Evolutionary conservation across 2,888 invertebrate genomes (phyloP).

Genomic region (Drosophila stalkeri): DNA sequence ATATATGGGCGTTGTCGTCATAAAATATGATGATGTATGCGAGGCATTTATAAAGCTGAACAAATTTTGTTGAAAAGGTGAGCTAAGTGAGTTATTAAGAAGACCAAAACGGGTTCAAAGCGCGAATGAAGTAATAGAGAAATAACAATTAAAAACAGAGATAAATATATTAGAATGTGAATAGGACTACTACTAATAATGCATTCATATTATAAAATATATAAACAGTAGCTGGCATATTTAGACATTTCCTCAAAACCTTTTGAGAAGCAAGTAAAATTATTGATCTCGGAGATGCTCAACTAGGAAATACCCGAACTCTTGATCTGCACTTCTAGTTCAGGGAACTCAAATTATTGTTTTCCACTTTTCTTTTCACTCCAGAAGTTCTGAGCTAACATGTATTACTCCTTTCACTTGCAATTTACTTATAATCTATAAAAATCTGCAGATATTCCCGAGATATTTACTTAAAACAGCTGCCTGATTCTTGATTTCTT

Average conservation of each 20-base stretch:
- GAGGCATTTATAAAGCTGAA: neutral
- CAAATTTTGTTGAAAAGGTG: neutral
- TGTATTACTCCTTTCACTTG: neutral
- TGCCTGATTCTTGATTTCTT: neutral
- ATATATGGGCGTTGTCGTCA: slow-evolving; percentile 38
- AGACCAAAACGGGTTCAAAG: neutral
- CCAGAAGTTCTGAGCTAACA: neutral
- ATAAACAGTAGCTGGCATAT: slow-evolving; percentile 7
- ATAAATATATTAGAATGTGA: neutral
- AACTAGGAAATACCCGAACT: neutral
- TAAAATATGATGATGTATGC: slow-evolving; percentile 16
- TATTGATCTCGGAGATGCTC: neutral
- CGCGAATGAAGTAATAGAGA: neutral
- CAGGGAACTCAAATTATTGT: neutral
- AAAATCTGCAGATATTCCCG: neutral
- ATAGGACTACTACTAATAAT: neutral
- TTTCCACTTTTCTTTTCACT: neutral
- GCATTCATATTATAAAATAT: neutral
- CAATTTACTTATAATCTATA: neutral
- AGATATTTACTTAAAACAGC: neutral
- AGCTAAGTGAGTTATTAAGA: slow-evolving; percentile 3
- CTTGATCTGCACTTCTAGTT: neutral
- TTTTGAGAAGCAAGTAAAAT: neutral
- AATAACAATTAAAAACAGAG: too few species aligned
- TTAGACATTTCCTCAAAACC: neutral